A percentile compares a stretch with the other conserved stretches of the same genome.
phyloP scores from a whole-genome alignment of 2,888 invertebrate species.

The Eumacrocentrus americanus region DNA sequence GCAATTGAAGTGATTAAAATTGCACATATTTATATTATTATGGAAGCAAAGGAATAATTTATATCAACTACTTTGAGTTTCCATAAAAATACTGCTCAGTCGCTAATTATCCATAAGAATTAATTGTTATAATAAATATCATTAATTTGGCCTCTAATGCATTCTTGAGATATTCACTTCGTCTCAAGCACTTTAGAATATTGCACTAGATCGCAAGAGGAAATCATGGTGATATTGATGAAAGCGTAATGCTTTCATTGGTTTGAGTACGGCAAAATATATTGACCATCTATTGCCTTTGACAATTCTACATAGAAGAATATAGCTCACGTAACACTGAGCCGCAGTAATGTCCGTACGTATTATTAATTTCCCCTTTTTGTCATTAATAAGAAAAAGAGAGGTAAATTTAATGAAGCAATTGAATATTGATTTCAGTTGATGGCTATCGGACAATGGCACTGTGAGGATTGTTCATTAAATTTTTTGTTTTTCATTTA shows the following conservation, averaged over 20 bases:
- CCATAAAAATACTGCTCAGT: conserved; percentile 46
- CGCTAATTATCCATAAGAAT: conserved; percentile 38
- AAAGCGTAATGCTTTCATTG: too few species aligned
- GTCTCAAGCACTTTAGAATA: conserved; percentile 23
- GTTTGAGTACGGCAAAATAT: too few species aligned
- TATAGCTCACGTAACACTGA: too few species aligned
- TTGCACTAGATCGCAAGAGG: conserved; percentile 34
- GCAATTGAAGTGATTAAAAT: conserved; percentile 30
- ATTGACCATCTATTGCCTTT: neutral
- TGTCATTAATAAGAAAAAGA: neutral
- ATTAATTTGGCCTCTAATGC: conserved; percentile 49
- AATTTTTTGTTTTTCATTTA: conserved; percentile 3
- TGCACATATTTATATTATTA: conserved; percentile 38
- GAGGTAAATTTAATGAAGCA: neutral
- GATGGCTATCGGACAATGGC: conserved; percentile 1
- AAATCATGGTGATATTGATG: conserved; percentile 36
- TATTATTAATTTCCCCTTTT: conserved; percentile 10
- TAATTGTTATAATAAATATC: conserved; percentile 39
- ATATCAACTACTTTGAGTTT: conserved; percentile 22
- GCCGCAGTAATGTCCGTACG: too few species aligned
- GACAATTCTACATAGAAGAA: too few species aligned
- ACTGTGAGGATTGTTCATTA: conserved; percentile 1
- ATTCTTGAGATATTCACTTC: conserved; percentile 35
- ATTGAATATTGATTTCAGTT: neutral
- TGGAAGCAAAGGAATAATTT: conserved; percentile 43